phyloP scores from a whole-genome alignment of 2,888 invertebrate genomes.

The Drosophila acutilabella region DNA sequence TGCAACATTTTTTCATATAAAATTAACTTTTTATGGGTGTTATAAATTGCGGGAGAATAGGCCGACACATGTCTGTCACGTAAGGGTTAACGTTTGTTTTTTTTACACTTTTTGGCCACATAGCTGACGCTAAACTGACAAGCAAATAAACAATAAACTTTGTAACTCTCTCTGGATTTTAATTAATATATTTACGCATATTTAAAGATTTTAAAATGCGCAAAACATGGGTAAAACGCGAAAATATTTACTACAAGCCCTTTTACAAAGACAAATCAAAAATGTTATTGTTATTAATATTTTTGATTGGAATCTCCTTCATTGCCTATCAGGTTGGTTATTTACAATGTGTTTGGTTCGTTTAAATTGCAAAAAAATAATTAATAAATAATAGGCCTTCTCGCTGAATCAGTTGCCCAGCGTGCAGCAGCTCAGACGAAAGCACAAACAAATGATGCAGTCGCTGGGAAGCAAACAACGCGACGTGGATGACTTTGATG shows the following conservation, averaged over 20 bases:
- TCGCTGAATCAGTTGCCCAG: conserved; percentile 85
- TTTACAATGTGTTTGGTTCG: neutral
- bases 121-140: conserved; percentile 37
- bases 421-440: conserved; percentile 74
- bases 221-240: conserved; percentile 85
- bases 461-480: conserved; percentile 69
- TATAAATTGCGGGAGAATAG: neutral
- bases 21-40: neutral
- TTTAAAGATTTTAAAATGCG: conserved; percentile 51
- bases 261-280: conserved; percentile 85
- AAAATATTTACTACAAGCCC: conserved; percentile 85
- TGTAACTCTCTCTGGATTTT: conserved; percentile 15
- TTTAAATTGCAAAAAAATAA: conserved; percentile 10
- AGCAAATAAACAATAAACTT: conserved; percentile 59
- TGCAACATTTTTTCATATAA: too few relatives aligned
- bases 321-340: conserved; percentile 67
- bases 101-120: conserved; percentile 47
- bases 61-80: neutral
- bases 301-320: conserved; percentile 83
- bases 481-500: conserved; percentile 65
- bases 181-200: conserved; percentile 5
- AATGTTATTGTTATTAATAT: conserved; percentile 84
- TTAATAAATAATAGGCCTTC: conserved; percentile 79
- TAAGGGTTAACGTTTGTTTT: conserved; percentile 51
- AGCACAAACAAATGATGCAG: conserved; percentile 70